phyloP scores from a whole-genome alignment of 2,797 vertebrate genomes.

The Periparus ater region DNA sequence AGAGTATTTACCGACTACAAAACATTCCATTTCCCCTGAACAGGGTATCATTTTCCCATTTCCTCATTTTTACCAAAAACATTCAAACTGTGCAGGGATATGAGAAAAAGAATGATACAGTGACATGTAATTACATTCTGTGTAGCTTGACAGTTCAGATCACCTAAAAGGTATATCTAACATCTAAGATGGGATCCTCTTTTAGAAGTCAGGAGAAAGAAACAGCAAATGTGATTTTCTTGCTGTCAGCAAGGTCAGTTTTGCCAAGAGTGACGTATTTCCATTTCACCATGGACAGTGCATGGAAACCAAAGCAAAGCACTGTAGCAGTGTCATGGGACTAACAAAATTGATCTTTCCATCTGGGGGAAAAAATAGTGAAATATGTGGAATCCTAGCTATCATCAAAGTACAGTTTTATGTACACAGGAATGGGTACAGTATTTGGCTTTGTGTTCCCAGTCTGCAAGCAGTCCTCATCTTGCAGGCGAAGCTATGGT shows the following conservation, averaged over 20 bases:
- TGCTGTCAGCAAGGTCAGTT: not conserved
- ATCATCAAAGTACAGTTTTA: not conserved
- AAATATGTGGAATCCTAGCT: not conserved
- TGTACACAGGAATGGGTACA: not conserved
- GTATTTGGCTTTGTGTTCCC: not conserved
- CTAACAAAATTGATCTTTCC: not conserved
- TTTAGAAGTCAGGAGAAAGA: not conserved
- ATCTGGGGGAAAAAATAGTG: not conserved
- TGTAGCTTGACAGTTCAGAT: not conserved
- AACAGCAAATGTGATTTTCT: not conserved
- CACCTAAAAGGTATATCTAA: not conserved
- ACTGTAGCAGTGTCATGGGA: not conserved
- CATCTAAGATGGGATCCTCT: not conserved
- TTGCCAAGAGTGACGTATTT: not conserved
- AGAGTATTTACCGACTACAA: not conserved
- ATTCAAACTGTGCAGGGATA: not conserved
- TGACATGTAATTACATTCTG: not conserved
- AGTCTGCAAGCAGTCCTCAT: not conserved
- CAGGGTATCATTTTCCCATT: not conserved
- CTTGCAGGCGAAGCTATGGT: not conserved
- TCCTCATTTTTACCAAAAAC: not conserved
- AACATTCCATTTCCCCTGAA: not conserved
- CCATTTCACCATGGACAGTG: rapidly evolving
- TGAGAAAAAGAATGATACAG: not conserved
- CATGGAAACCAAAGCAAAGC: not conserved